Conservation (phyloP, 2,113 vertebrate species). For the Apistogramma diplotaenia region DNA sequence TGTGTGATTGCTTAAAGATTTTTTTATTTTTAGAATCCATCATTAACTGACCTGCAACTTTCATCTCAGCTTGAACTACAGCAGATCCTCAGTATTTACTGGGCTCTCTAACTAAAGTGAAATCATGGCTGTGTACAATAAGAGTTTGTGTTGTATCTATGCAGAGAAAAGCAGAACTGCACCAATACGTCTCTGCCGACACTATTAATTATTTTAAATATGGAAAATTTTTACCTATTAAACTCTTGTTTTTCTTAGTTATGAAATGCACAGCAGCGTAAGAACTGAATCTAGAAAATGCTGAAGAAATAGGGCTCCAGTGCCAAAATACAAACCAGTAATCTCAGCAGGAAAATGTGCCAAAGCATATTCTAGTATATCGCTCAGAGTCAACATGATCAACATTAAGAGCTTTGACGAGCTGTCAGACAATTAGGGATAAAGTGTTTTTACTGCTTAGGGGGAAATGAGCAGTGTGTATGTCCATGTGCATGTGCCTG, state of each 20-base stretch:
- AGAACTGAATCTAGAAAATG: not conserved
- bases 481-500: fast-evolving
- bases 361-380: not conserved
- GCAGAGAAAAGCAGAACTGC: no score
- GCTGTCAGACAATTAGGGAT: not conserved
- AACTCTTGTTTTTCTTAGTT: not conserved
- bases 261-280: not conserved
- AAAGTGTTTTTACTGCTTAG: not conserved
- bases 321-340: not conserved
- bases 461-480: not conserved
- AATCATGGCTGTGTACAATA: no score
- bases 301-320: not conserved
- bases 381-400: not conserved
- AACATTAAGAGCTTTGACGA: not conserved
- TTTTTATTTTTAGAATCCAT: no score
- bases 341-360: not conserved
- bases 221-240: not conserved
- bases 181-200: no score
- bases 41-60: not conserved
- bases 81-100: no score
- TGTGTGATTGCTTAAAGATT: not conserved
- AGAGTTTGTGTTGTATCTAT: no score
- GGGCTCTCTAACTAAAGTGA: no score
- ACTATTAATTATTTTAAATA: not conserved
- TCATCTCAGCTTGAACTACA: no score